Percentiles rank a stretch among this genome's conserved stretches.
These are phyloP conservation scores for Bergia sp. DNA, from an alignment of 92 coral and sea anemone species.

Conservation along the genomic window DNA sequence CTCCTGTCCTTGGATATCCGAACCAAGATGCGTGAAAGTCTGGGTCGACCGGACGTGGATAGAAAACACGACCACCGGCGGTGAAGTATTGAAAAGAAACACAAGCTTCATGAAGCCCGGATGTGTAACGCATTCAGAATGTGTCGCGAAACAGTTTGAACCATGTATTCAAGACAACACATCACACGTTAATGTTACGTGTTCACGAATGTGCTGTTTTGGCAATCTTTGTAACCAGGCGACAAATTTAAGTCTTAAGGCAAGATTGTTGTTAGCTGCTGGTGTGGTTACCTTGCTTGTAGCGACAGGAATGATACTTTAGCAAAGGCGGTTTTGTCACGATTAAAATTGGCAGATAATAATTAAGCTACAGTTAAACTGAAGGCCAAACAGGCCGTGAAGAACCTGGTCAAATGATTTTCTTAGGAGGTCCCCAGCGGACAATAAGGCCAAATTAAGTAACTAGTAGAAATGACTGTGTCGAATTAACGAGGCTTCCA, in stretches of 20 bases:
- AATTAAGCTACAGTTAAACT: neutral
- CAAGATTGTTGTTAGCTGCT: neutral
- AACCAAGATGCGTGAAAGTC: slow-evolving; percentile 38
- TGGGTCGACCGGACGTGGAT: slow-evolving; percentile 8
- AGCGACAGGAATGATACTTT: neutral
- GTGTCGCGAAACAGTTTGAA: slow-evolving; percentile 3
- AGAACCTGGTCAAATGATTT: neutral
- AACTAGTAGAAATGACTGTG: too few relatives aligned
- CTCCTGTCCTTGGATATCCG: neutral
- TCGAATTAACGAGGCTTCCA: too few relatives aligned
- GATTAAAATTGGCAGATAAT: neutral
- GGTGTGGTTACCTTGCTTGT: neutral
- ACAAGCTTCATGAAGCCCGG: slow-evolving; percentile 23
- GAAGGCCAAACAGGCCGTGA: neutral
- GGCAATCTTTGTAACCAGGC: slow-evolving; percentile 40
- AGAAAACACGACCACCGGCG: slow-evolving; percentile 5
- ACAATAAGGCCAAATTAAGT: too few relatives aligned
- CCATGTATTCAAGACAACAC: slow-evolving; percentile 43
- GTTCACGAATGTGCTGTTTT: slow-evolving; percentile 29
- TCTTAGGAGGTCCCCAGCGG: too few relatives aligned
- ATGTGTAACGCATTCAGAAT: slow-evolving; percentile 20
- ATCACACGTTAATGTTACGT: slow-evolving; percentile 3
- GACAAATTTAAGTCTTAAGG: neutral
- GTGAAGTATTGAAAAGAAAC: neutral
- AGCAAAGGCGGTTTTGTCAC: neutral